Evolutionary conservation across 2,113 vertebrate species (phyloP), one percentile per base, ranked within the genome.

Genomic region (Tachuris rubrigastra): DNA sequence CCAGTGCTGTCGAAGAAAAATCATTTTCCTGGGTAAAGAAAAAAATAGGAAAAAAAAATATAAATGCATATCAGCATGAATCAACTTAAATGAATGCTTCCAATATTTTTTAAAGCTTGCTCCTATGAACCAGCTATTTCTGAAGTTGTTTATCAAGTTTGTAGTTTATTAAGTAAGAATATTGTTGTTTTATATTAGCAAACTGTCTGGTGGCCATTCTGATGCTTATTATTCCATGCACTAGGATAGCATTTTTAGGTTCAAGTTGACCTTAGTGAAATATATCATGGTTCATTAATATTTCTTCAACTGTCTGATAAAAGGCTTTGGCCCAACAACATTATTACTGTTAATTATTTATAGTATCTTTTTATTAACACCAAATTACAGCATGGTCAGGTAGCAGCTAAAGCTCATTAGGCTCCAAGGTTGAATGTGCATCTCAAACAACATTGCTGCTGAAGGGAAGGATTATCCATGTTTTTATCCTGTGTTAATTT

Each of bases 341-440:
- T 98, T 98, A 98, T 98, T 96, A 97, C 80, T 96, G 96, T 98
- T 97, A 98, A 98, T 98, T 98, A 98, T 98, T 98, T 97, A 97
- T 97, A 74, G 90, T 89, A 59, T 97, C 75, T 96, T 97, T 97
- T 97, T 97, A 96, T 98, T 97, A 96, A 78, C 91, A 84, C 69
- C 96, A 95, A 89, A 94, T 98, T 97, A 89, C 75, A 89, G 31
- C 62, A 35, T 94, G 96, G 96, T 74, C 95, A 66, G 50, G 75
- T 6, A 63, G 72, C 85, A 73, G 44, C 60, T 74, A 49, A 78
- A 83, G 41, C 89, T 95, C 52, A 7, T 85, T 67, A 10, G 21
- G 22, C 56, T 81, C 72, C 42, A 35, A 7, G 44, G 71, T 1
- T 74, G 62, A 59, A 44, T 0, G 0, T 30, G 30, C 23, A 37